phyloP scores from a whole-genome alignment of 2,113 vertebrate species.

The Athene cunicularia region DNA sequence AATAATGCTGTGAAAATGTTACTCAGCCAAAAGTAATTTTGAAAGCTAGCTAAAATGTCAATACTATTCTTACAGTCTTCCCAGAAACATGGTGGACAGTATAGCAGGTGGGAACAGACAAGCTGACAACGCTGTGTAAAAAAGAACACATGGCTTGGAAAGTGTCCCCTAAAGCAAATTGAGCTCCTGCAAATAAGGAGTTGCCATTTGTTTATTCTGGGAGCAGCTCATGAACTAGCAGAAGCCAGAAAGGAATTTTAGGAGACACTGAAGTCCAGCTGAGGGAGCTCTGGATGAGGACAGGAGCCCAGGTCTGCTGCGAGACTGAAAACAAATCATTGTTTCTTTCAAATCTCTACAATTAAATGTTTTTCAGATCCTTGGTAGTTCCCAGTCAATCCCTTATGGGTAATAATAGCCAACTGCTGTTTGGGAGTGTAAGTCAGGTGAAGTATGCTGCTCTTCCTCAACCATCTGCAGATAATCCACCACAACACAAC shows the following conservation, averaged over 20 bases:
- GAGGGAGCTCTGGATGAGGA: background rate
- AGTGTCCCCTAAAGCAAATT: background rate
- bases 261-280: background rate
- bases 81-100: background rate
- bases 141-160: background rate
- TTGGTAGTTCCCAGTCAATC: background rate
- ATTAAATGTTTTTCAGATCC: background rate
- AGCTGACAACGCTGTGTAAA: background rate
- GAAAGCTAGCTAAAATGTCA: background rate
- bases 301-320: background rate
- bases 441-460: rapidly evolving
- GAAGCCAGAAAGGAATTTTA: background rate
- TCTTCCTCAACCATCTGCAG: background rate
- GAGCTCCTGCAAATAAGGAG: background rate
- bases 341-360: background rate
- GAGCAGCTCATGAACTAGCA: background rate
- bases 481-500: background rate
- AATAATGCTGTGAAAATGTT: background rate
- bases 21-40: background rate
- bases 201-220: background rate
- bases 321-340: background rate
- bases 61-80: background rate
- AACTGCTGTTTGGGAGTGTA: background rate
- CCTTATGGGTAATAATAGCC: too few species aligned
- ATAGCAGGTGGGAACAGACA: background rate